Conservation (phyloP, 2,888 invertebrate genomes). For the Meliscaeva auricollis region DNA sequence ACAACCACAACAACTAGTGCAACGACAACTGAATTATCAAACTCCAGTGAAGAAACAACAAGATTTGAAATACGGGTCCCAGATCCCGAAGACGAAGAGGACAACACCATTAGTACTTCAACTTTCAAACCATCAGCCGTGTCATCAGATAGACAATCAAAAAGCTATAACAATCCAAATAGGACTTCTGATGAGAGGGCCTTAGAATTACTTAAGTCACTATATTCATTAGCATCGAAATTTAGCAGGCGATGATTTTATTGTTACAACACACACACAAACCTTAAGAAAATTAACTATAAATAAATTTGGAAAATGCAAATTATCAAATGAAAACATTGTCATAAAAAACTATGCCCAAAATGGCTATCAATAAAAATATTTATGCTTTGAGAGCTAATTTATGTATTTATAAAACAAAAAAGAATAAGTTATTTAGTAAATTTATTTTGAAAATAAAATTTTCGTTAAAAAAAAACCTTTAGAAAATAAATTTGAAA, state of each 20-base stretch:
- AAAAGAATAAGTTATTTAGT: conserved; percentile 22
- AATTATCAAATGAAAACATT: conserved; percentile 38
- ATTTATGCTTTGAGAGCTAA: conserved; percentile 21
- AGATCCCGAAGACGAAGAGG: conserved; percentile 81
- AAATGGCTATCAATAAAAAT: too few species aligned
- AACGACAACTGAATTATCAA: conserved; percentile 46
- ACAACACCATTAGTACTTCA: conserved; percentile 73
- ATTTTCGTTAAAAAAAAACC: not conserved
- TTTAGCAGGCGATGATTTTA: conserved; percentile 87
- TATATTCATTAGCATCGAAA: conserved; percentile 93
- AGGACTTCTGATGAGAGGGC: conserved; percentile 90
- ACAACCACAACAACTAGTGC: conserved; percentile 76
- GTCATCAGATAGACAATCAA: conserved; percentile 77
- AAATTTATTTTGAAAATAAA: conserved; percentile 30
- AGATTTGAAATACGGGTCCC: conserved; percentile 83
- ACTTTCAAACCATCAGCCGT: conserved; percentile 79
- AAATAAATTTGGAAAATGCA: conserved; percentile 15
- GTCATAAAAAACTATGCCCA: conserved; percentile 18
- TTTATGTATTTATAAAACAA: conserved; percentile 31
- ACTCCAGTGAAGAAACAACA: conserved; percentile 82
- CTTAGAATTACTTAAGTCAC: conserved; percentile 91
- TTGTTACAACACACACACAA: too few species aligned
- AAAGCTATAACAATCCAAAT: conserved; percentile 61
- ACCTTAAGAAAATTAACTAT: not conserved
- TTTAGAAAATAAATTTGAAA: conserved; percentile 30